These are phyloP conservation scores for Hippopotamyrus pictus DNA, from an alignment of 2,797 vertebrate species.

Conservation along the genomic window DNA sequence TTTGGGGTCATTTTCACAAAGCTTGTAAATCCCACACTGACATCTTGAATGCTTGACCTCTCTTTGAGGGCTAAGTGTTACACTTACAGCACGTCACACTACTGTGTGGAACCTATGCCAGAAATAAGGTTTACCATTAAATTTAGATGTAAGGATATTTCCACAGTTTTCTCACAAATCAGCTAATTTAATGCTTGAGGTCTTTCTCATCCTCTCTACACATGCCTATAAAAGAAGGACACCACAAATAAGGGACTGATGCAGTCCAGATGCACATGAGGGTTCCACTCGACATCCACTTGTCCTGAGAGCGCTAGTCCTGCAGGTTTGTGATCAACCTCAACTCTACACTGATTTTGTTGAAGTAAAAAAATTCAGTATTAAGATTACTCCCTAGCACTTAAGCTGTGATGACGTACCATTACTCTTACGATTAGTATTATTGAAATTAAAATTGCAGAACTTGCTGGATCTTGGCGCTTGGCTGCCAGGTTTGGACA, in stretches of 20 bases:
- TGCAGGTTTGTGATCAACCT: background rate
- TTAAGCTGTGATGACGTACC: slow-evolving; percentile 40
- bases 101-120: background rate
- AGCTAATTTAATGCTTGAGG: background rate
- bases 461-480: background rate
- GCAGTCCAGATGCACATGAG: background rate
- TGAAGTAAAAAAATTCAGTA: background rate
- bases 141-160: background rate
- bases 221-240: background rate
- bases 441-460: background rate
- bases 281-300: background rate
- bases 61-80: background rate
- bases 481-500: slow-evolving; percentile 28
- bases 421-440: slow-evolving; percentile 22
- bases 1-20: background rate
- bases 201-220: background rate
- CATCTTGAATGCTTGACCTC: background rate
- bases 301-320: background rate
- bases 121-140: background rate
- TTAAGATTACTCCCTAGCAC: background rate
- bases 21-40: background rate
- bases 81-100: background rate
- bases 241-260: background rate
- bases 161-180: background rate
- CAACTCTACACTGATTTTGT: background rate